Percentiles rank a stretch among this genome's conserved stretches.
phyloP scores from a whole-genome alignment of 2,113 vertebrate species.

The Callionymus lyra region DNA sequence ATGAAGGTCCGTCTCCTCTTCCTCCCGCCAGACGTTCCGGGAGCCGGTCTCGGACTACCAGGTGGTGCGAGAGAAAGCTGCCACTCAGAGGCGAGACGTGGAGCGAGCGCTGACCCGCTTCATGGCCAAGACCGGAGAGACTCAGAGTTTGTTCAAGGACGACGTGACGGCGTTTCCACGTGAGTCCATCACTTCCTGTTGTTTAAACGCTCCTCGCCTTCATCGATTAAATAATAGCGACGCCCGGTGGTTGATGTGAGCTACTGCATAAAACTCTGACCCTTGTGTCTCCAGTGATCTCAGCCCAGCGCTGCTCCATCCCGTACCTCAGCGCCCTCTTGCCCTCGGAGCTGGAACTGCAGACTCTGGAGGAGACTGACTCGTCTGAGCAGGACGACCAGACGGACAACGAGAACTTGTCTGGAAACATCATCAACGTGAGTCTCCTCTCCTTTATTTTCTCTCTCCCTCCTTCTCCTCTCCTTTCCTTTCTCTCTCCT shows the following conservation, averaged over 20 bases:
- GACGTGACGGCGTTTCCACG: constrained; percentile 88
- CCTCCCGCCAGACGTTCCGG: constrained; percentile 76
- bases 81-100: constrained; percentile 86
- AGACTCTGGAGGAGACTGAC: constrained; percentile 92
- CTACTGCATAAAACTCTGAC: too few relatives aligned
- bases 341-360: constrained; percentile 91
- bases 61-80: constrained; percentile 89
- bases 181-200: constrained; percentile 51
- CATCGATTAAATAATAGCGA: too few relatives aligned
- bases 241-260: too few relatives aligned
- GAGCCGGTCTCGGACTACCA: constrained; percentile 93
- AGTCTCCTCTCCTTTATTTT: too few relatives aligned
- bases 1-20: background rate
- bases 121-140: constrained; percentile 97
- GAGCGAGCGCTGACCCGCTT: constrained; percentile 94
- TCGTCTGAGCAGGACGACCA: constrained; percentile 97
- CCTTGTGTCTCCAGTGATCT: constrained; percentile 74
- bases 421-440: constrained; percentile 73
- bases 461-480: too few relatives aligned
- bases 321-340: constrained; percentile 92
- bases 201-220: too few relatives aligned
- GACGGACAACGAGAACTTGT: constrained; percentile 83
- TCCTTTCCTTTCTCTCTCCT: too few relatives aligned
- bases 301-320: constrained; percentile 79
- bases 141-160: constrained; percentile 93